Evolutionary conservation across 2,113 vertebrate species (phyloP).

Genomic region (Gavia stellata): DNA sequence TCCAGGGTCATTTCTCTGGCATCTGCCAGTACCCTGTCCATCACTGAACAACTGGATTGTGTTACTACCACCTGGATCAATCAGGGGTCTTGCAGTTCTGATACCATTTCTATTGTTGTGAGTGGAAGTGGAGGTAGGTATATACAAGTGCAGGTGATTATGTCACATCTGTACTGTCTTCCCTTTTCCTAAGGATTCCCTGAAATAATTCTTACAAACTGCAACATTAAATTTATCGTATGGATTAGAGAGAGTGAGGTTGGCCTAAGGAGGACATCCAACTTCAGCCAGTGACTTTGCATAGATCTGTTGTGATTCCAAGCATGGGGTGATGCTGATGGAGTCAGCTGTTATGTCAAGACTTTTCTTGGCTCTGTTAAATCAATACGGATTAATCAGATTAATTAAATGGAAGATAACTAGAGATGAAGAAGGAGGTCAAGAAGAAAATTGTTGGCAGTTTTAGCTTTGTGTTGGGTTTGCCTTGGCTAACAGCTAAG

Average conservation of each 20-base stretch:
- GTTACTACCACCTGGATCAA: background rate
- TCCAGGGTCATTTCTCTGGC: background rate
- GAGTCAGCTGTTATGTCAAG: background rate
- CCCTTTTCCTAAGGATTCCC: background rate
- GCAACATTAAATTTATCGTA: background rate
- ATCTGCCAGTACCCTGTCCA: background rate
- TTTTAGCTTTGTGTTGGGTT: background rate
- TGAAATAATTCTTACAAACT: background rate
- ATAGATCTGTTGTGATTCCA: background rate
- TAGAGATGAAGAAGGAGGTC: background rate
- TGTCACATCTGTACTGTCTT: background rate
- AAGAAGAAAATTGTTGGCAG: background rate
- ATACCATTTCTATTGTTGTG: background rate
- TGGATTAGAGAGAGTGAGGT: background rate
- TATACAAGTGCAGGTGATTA: background rate
- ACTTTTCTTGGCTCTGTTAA: background rate
- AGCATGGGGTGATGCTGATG: background rate
- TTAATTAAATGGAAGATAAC: constrained; percentile 10
- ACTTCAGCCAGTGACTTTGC: background rate
- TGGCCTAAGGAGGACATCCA: background rate
- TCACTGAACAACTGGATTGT: background rate
- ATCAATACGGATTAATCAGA: background rate
- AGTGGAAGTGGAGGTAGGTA: background rate
- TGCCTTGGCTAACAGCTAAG: background rate
- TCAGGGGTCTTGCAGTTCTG: background rate